Base-by-base conservation (phyloP, 92 coral and sea anemone genomes). In the Epizoanthus fatuus region DNA sequence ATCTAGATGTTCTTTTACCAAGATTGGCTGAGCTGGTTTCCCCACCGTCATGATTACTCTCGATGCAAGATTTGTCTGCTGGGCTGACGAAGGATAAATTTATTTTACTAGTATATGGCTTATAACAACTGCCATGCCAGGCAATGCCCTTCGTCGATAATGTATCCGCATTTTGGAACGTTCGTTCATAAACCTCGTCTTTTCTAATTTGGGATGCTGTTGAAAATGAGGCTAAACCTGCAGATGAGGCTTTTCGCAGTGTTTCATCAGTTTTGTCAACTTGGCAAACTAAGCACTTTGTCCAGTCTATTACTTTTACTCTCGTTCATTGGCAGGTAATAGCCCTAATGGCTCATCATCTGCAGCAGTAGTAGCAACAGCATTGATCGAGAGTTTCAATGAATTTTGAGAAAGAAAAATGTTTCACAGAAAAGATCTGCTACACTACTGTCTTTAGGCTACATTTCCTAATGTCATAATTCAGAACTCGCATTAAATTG, bases 221-320 rank as follows among this genome's bases (percentile, higher is more conserved):
- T 74, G 57, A 54, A 74, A 74, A 54, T 15, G 80, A 10, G 68
- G 45, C 49, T 17, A 66, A 16, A 4, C 72, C 72, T 66, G 72
- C 5, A 9, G 72, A 15, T 55, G 67, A 75, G 47, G 81, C 47
- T 55, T 75, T 75, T 52, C 68, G 68, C 62, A 75, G 53, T 9
- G 81, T 75, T 56, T 74, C 25, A 15, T 40, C 81, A 19, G 66
- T 75, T 55, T 75, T 75, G 67, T 56, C 68, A 75, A 32, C 67
- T 75, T 75, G 81, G 67, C 68, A 75, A 75, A 75, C 42, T 75
- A 75, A 16, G 47, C 68, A 56, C 68, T 57, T 75, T 35, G 8
- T 75, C 47, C 52, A 13, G 45, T 75, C 69, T 22, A 57, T 56
- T 75, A 29, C 47, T 57, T 55, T 75, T 13, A 13, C 25, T 5